Evolutionary conservation across 2,797 vertebrate species (phyloP).

Genomic region (Petrocephalus schoutedeni): DNA sequence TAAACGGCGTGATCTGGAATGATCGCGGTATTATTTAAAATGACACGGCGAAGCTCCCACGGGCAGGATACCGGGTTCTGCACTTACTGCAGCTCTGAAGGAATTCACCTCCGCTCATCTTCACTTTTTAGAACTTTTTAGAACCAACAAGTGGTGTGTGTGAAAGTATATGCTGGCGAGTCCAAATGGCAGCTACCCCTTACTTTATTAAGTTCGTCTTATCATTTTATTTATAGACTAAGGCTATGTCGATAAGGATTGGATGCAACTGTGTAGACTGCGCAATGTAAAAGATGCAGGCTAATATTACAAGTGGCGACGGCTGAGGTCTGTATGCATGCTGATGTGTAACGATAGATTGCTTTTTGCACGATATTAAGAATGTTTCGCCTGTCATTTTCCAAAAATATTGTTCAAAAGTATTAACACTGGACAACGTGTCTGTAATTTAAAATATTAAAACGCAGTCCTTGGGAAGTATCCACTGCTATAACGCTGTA

Average conservation of each 20-base stretch:
- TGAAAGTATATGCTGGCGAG: not conserved
- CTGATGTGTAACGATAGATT: not conserved
- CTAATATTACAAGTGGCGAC: not conserved
- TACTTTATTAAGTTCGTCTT: not conserved
- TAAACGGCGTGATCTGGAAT: not conserved
- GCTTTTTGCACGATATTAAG: not conserved
- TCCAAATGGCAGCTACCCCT: not conserved
- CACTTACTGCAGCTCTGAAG: not conserved
- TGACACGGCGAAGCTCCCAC: not conserved
- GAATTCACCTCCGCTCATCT: not conserved
- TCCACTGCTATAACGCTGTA: not conserved
- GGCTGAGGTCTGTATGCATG: not conserved
- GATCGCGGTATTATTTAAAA: not conserved
- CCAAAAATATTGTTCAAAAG: not conserved
- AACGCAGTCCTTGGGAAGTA: not conserved
- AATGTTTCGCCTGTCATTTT: not conserved
- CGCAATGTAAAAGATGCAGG: not conserved
- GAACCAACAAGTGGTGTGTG: not conserved
- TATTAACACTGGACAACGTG: not conserved
- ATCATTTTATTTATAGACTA: not conserved
- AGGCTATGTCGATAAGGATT: not conserved
- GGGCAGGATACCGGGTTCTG: not conserved
- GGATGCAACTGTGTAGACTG: not conserved
- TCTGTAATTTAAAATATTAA: not conserved
- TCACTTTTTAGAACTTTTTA: not conserved